These are phyloP conservation scores for Cynodonichthys magdalenae DNA, from an alignment of 2,797 vertebrate genomes.

Conservation along the genomic window DNA sequence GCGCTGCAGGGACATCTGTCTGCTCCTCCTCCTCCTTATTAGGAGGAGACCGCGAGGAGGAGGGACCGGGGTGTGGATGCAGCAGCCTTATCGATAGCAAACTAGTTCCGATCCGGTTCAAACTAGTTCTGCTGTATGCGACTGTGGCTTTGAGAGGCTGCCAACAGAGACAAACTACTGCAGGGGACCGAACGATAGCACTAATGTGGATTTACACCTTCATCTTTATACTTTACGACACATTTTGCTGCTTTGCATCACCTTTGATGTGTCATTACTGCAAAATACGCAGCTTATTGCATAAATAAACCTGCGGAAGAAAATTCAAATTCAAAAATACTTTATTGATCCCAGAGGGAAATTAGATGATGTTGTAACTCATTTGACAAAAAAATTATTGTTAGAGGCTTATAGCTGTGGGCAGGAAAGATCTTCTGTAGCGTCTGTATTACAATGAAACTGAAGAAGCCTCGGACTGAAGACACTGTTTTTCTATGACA, in stretches of 20 bases:
- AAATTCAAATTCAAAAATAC: too few species aligned
- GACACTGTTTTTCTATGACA: too few species aligned
- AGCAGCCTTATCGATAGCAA: conserved; percentile 68
- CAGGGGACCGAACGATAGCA: background rate
- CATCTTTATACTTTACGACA: background rate
- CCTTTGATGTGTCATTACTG: background rate
- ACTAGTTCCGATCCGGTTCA: conserved; percentile 75
- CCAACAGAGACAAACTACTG: background rate
- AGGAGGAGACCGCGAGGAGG: conserved; percentile 50
- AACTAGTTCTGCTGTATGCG: conserved; percentile 75
- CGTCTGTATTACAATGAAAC: too few species aligned
- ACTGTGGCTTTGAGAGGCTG: background rate
- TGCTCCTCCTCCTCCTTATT: background rate
- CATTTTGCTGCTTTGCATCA: background rate
- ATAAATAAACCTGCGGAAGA: background rate
- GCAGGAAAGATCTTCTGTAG: too few species aligned
- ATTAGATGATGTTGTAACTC: too few species aligned
- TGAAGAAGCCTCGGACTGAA: too few species aligned
- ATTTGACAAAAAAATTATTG: too few species aligned
- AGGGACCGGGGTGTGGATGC: conserved; percentile 52
- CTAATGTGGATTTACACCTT: background rate
- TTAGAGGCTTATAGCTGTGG: too few species aligned
- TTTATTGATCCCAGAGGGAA: too few species aligned
- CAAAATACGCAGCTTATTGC: background rate
- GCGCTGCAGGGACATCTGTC: conserved; percentile 32